A percentile compares a stretch with the other conserved stretches of the same genome.
These are phyloP conservation scores for Rhinophrynus dorsalis DNA, from an alignment of 2,797 vertebrate genomes.

Conservation along the genomic window DNA sequence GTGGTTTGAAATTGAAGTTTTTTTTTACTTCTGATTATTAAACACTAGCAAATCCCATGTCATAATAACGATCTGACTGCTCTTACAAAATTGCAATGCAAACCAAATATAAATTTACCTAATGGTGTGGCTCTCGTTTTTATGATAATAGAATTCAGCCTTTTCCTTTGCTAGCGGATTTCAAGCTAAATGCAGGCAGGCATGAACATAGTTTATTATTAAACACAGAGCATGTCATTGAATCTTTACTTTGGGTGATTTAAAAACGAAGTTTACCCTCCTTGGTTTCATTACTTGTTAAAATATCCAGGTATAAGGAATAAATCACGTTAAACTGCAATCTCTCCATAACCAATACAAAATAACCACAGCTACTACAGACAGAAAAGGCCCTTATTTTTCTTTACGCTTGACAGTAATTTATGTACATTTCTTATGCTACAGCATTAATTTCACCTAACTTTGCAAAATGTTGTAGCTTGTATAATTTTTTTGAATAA, in stretches of 20 bases:
- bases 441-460: slow-evolving; percentile 19
- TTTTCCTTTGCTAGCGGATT: not conserved
- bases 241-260: slow-evolving; percentile 37
- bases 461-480: not conserved
- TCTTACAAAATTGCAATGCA: slow-evolving; percentile 15
- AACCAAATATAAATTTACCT: slow-evolving; percentile 38
- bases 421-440: slow-evolving; percentile 33
- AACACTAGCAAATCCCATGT: not conserved
- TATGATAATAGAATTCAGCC: slow-evolving; percentile 13
- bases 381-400: slow-evolving; percentile 7
- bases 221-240: slow-evolving; percentile 35
- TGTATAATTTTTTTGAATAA: not conserved
- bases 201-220: slow-evolving; percentile 43
- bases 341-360: slow-evolving; percentile 43
- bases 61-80: not conserved
- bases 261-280: slow-evolving; percentile 39
- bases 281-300: slow-evolving; percentile 60
- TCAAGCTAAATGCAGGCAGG: slow-evolving; percentile 28
- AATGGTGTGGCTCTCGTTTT: slow-evolving; percentile 8
- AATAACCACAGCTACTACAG: slow-evolving; percentile 8
- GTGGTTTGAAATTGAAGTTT: slow-evolving; percentile 4
- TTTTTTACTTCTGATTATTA: slow-evolving; percentile 29
- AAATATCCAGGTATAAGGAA: slow-evolving; percentile 43
- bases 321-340: slow-evolving; percentile 49
- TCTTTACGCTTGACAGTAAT: slow-evolving; percentile 37